Evolutionary conservation across 1,140 invertebrate genomes (phyloP).

Genomic region (Drosophila lacertosa): DNA sequence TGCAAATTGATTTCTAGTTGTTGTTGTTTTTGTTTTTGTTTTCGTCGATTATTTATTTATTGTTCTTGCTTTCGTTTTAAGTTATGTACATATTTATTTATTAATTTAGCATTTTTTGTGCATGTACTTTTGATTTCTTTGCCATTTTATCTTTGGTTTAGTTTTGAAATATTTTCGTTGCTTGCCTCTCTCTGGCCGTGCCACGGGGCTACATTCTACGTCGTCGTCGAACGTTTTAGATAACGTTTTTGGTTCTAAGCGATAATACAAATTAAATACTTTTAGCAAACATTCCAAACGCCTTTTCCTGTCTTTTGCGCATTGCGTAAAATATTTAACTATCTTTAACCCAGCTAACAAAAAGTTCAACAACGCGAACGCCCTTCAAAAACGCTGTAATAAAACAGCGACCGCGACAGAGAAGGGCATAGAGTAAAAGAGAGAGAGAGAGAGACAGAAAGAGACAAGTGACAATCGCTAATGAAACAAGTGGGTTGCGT

Average conservation of each 20-base stretch:
- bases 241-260: constrained; percentile 29
- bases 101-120: constrained; percentile 35
- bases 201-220: constrained; percentile 52
- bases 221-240: constrained; percentile 21
- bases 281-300: constrained; percentile 18
- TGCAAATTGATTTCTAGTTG: constrained; percentile 69
- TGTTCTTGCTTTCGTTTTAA: constrained; percentile 58
- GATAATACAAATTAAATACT: constrained; percentile 29
- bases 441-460: neutral
- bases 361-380: constrained; percentile 30
- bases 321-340: constrained; percentile 49
- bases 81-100: constrained; percentile 42
- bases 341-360: neutral
- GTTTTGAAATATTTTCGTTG: constrained; percentile 57
- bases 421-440: neutral
- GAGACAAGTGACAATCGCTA: constrained; percentile 29
- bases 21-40: constrained; percentile 36
- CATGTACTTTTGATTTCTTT: constrained; percentile 59
- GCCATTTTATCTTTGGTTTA: constrained; percentile 81
- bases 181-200: neutral
- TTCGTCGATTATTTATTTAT: constrained; percentile 55
- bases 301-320: constrained; percentile 32
- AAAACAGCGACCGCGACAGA: constrained; percentile 28
- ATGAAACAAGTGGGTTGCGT: constrained; percentile 52
- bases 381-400: constrained; percentile 62